Evolutionary conservation across 2,113 vertebrate genomes (phyloP), one percentile per base, ranked within the genome.

Genomic region (Oplegnathus fasciatus): DNA sequence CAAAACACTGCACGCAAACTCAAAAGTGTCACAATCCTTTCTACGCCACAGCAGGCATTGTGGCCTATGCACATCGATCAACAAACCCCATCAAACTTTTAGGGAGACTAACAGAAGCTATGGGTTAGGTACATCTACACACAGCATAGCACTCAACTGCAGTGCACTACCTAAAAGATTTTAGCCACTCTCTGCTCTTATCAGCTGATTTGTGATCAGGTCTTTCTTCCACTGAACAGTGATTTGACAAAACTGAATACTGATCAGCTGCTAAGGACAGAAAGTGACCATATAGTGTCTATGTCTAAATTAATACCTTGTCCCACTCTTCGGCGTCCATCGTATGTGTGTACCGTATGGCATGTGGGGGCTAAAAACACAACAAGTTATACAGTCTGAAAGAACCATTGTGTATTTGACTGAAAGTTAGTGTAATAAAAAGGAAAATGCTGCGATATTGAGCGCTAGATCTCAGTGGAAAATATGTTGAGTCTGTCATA

Each of bases 301-400:
- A 92, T 13, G 66, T 84, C 89, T 93, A 92, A 90, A 86, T 90
- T 72, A 57, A 91, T 96, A 96, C 95, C 95, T 96, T 90, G 88
- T 95, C 91, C 91, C 95, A 88, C 55, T 92, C 90, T 94, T 91
- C 83, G 95, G 89, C 66, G 94, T 95, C 93, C 95, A 95, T 94
- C 94, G 88, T 90, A 95, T 93, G 84, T 94, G 93, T 89, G 93
- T 90, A 86, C 93, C 91, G 90, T 95, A 93, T 26, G 92, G 92
- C 89, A 92, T 95, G 93, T 92, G 92, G 91, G 90, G 94, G 90
- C 95, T 95, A 95, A 91, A 95, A 95, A 93, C 91, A 94, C 91
- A 94, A 93, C 81, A 92, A 61, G 93, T 94, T 94, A 94, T 89
- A 93, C 86, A 93, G 50, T 58, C 88, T 85, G 83, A 83, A 91